Evolutionary conservation across 2,113 vertebrate species (phyloP).

Genomic region (Cairina moschata): DNA sequence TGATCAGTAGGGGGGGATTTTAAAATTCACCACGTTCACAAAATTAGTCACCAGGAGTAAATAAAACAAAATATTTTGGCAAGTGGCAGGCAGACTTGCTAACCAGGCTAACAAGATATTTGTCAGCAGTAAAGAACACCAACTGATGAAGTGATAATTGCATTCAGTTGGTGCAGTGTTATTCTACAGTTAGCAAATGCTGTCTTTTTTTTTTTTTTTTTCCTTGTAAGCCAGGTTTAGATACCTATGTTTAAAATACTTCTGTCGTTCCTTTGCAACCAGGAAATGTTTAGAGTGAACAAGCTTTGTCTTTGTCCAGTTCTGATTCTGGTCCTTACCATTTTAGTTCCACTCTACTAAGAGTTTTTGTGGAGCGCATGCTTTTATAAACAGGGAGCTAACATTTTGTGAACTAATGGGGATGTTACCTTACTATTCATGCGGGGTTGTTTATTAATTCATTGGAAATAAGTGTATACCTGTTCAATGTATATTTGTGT

Average conservation of each 20-base stretch:
- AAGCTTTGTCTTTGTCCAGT: background rate
- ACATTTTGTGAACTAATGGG: background rate
- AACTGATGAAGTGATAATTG: slow-evolving; percentile 39
- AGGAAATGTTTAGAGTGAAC: background rate
- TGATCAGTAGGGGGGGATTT: slow-evolving; percentile 17
- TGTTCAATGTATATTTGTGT: background rate
- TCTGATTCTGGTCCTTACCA: background rate
- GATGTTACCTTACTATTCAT: background rate
- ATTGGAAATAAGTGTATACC: background rate
- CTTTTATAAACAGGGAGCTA: background rate
- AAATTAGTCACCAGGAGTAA: slow-evolving; percentile 58
- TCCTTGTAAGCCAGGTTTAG: background rate
- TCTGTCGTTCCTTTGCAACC: background rate
- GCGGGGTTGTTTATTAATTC: background rate
- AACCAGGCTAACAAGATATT: slow-evolving; percentile 52
- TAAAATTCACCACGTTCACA: slow-evolving; percentile 38
- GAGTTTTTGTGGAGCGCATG: background rate
- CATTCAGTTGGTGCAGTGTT: background rate
- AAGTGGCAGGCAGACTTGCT: slow-evolving; percentile 62
- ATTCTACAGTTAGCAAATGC: background rate
- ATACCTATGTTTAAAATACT: background rate
- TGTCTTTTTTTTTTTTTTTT: background rate
- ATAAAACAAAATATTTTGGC: slow-evolving; percentile 69
- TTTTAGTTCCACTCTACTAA: slow-evolving; percentile 31
- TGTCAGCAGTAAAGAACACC: slow-evolving; percentile 30